These are phyloP conservation scores for Suncus etruscus DNA, from an alignment of 2,113 vertebrate genomes.

Conservation along the genomic window DNA sequence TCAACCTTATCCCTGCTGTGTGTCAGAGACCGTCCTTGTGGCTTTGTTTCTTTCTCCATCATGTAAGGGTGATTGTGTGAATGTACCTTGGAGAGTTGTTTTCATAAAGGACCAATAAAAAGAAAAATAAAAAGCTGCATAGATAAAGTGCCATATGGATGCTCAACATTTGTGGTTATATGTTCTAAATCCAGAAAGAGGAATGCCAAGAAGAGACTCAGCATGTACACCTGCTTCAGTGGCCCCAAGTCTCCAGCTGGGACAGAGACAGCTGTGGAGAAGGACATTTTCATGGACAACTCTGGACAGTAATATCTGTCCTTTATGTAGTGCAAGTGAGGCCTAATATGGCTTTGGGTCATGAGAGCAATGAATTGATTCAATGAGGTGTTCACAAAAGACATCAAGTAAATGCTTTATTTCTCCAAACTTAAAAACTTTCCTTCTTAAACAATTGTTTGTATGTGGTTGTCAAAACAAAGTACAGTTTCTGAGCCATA, in stretches of 20 bases:
- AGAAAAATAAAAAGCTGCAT: conserved; percentile 48
- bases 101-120: conserved; percentile 64
- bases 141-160: conserved; percentile 56
- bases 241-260: not conserved
- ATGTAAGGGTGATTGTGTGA: not conserved
- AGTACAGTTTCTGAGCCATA: not conserved
- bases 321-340: not conserved
- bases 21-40: not conserved
- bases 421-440: not conserved
- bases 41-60: not conserved
- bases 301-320: not conserved
- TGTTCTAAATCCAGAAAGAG: conserved; percentile 38
- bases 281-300: not conserved
- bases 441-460: not conserved
- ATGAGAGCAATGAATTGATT: not conserved
- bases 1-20: not conserved
- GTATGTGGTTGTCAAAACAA: not conserved
- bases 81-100: conserved; percentile 39
- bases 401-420: not conserved
- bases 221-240: not conserved
- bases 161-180: conserved; percentile 12
- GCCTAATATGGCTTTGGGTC: not conserved
- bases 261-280: conserved; percentile 1
- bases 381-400: not conserved
- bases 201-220: not conserved